Percentiles rank a stretch among this genome's conserved stretches.
These are phyloP conservation scores for Sarcophaga bullata DNA, from an alignment of 1,140 invertebrate species.

Conservation along the genomic window DNA sequence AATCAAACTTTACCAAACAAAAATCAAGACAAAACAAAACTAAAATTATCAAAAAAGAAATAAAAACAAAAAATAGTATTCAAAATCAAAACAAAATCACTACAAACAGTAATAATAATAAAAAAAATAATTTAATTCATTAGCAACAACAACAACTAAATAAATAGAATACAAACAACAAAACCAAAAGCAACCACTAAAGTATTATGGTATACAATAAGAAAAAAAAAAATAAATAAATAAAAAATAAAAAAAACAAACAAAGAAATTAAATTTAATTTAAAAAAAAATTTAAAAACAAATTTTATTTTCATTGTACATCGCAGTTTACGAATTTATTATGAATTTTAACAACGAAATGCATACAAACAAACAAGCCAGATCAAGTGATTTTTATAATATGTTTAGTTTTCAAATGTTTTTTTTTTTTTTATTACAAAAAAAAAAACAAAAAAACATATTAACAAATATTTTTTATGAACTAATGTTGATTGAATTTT, in stretches of 20 bases:
- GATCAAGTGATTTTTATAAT: too few relatives aligned
- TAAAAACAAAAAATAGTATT: neutral
- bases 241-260: neutral
- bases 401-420: neutral
- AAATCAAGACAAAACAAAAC: neutral
- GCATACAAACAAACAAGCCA: neutral
- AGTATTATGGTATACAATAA: neutral
- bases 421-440: neutral
- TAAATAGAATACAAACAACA: neutral
- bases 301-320: conserved; percentile 8
- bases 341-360: neutral
- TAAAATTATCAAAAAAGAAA: neutral
- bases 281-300: neutral
- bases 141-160: neutral
- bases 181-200: neutral
- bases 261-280: neutral
- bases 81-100: neutral
- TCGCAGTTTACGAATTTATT: conserved; percentile 21
- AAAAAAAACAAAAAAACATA: neutral
- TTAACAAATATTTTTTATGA: neutral
- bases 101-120: neutral
- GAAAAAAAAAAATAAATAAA: neutral
- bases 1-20: too few relatives aligned
- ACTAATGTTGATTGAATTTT: neutral
- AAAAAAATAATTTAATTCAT: neutral